Evolutionary conservation across 2,888 invertebrate genomes (phyloP), one percentile per base, ranked within the genome.

Genomic region (Tipula confusa): DNA sequence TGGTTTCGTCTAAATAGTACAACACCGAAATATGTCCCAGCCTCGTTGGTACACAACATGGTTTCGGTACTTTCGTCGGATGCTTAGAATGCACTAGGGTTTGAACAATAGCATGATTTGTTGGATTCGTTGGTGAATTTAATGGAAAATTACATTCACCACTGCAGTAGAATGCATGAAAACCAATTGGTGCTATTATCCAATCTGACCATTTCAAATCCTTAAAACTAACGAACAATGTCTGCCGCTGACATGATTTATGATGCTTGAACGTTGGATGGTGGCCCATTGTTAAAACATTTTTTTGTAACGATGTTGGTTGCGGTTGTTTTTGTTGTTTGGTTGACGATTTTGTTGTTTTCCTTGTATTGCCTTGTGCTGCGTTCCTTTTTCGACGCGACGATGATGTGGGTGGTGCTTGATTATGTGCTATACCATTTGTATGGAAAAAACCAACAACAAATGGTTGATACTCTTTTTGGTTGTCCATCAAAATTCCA

Each of bases 181-280:
- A 98, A 2, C 98, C 98, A 87, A 96, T 96, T 0, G 98, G 98
- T 1, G 98, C 98, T 85, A 98, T 97, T 85, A 98, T 97, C 97
- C 98, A 98, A 88, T 97, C 96, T 92, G 96, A 94, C 96, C 96
- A 96, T 86, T 95, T 93, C 84, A 96, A 90, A 88, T 96, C 96
- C 87, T 95, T 95, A 88, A 98, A 98, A 88, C 95, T 97, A 84
- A 98, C 97, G 88, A 97, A 98, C 4, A 98, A 91, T 11, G 95
- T 96, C 89, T 96, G 95, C 87, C 96, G 95, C 89, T 96, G 95
- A 89, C 98, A 98, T 93, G 86, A 84, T 86, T 88, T 38, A 85
- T 91, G 29, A 7, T 29, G 29, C 29, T 80, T 29, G 80, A 80
- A 15, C 4, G 13, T 80, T 80, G n/a, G 29, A n/a, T 80, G 31